phyloP scores from a whole-genome alignment of 2,113 vertebrate genomes.

The Amblyopsis rosae region DNA sequence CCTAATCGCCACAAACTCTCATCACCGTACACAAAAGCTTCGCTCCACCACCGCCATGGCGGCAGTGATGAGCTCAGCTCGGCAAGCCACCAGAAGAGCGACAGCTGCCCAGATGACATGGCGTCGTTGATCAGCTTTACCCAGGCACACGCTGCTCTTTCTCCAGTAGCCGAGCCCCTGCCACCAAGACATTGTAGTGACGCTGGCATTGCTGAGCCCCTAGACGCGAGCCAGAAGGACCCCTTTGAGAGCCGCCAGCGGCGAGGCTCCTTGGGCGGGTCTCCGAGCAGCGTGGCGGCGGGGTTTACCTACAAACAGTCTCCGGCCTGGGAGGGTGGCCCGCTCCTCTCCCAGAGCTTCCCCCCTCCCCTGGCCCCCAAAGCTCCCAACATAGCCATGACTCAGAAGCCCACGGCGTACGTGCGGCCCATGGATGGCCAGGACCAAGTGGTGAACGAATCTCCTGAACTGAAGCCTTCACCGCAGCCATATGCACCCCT shows the following conservation, averaged over 20 bases:
- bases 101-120: conserved; percentile 50
- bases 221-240: conserved; percentile 43
- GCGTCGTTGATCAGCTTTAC: conserved; percentile 31
- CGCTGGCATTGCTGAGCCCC: conserved; percentile 67
- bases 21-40: conserved; percentile 49
- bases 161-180: conserved; percentile 62
- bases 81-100: conserved; percentile 55
- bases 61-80: conserved; percentile 43
- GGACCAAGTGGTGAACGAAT: conserved; percentile 85
- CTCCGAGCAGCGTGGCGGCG: conserved; percentile 50
- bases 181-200: conserved; percentile 83
- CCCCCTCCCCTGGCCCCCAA: conserved; percentile 84
- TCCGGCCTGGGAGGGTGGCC: conserved; percentile 63
- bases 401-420: conserved; percentile 92
- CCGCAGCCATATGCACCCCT: conserved; percentile 78
- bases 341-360: conserved; percentile 82
- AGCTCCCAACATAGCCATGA: conserved; percentile 75
- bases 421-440: conserved; percentile 95
- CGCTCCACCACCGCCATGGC: conserved; percentile 23
- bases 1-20: conserved; percentile 45
- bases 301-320: conserved; percentile 55
- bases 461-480: conserved; percentile 85
- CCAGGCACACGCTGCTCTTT: conserved; percentile 60
- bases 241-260: conserved; percentile 30
- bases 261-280: conserved; percentile 35